A percentile compares a stretch with the other conserved stretches of the same genome.
phyloP scores from a whole-genome alignment of 2,797 vertebrate genomes.

The Lerista edwardsae region DNA sequence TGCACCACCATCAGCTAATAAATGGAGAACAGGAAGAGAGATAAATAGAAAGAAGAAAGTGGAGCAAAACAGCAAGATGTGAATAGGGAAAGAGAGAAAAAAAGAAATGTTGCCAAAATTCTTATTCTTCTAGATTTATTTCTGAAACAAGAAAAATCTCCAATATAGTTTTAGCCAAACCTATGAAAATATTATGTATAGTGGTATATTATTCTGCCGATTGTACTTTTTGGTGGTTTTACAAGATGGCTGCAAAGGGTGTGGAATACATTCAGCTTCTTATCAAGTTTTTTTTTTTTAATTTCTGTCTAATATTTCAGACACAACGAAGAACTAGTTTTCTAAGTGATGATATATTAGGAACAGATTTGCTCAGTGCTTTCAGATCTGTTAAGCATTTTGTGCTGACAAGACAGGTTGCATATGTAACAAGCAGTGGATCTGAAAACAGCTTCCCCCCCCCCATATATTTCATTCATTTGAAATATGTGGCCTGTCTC shows the following conservation, averaged over 20 bases:
- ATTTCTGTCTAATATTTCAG: slow-evolving; percentile 43
- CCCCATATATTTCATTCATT: slow-evolving; percentile 52
- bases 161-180: background rate
- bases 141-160: background rate
- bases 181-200: background rate
- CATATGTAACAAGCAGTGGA: slow-evolving; percentile 10
- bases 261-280: background rate
- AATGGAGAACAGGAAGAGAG: background rate
- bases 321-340: slow-evolving; percentile 40
- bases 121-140: background rate
- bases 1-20: background rate
- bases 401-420: slow-evolving; percentile 45
- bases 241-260: background rate
- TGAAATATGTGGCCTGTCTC: slow-evolving; percentile 26
- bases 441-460: slow-evolving; percentile 41
- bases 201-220: background rate
- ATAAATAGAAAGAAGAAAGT: background rate
- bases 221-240: background rate
- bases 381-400: slow-evolving; percentile 37
- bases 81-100: background rate
- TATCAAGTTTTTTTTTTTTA: background rate
- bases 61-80: background rate
- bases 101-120: background rate
- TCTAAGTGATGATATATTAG: slow-evolving; percentile 45
- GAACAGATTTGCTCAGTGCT: background rate